A percentile compares a stretch with the other conserved stretches of the same genome.
phyloP scores from a whole-genome alignment of 2,797 vertebrate species.

The Muraenolepis orangiensis region DNA sequence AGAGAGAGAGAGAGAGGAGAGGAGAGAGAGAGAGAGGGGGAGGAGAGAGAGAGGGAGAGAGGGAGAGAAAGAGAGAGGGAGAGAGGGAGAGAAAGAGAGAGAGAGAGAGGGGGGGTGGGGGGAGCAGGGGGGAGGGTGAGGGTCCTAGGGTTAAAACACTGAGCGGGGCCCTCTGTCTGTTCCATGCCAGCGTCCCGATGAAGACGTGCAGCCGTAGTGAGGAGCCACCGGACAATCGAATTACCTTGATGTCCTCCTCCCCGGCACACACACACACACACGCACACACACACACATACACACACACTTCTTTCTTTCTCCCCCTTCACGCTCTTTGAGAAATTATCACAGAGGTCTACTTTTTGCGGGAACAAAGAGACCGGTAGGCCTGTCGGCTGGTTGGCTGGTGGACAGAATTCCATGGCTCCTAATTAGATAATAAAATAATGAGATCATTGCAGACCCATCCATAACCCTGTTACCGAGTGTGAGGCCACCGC shows the following conservation, averaged over 20 bases:
- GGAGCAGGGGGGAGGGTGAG: constrained; percentile 31
- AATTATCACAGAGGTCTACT: constrained; percentile 61
- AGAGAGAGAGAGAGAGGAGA: constrained; percentile 6
- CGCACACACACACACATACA: too few species aligned
- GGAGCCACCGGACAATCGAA: constrained; percentile 69
- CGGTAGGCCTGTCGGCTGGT: too few species aligned
- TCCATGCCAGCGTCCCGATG: constrained; percentile 50
- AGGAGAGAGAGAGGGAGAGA: constrained; percentile 37
- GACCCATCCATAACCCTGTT: constrained; percentile 52
- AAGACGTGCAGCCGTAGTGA: constrained; percentile 65
- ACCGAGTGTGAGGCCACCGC: constrained; percentile 28
- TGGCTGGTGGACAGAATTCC: constrained; percentile 55
- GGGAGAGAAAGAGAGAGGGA: too few species aligned
- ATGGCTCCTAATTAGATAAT: constrained; percentile 69
- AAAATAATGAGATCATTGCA: constrained; percentile 69
- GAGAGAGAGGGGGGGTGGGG: too few species aligned
- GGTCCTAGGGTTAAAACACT: constrained; percentile 45
- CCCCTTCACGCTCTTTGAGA: constrained; percentile 37
- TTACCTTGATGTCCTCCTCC: constrained; percentile 47
- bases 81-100: constrained; percentile 13
- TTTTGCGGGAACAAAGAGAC: constrained; percentile 26
- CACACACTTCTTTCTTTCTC: too few species aligned
- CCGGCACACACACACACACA: too few species aligned
- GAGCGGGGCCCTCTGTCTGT: constrained; percentile 61
- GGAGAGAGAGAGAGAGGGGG: too few species aligned